These are phyloP conservation scores for Chorisops tibialis DNA, from an alignment of 2,888 invertebrate genomes.

Conservation along the genomic window DNA sequence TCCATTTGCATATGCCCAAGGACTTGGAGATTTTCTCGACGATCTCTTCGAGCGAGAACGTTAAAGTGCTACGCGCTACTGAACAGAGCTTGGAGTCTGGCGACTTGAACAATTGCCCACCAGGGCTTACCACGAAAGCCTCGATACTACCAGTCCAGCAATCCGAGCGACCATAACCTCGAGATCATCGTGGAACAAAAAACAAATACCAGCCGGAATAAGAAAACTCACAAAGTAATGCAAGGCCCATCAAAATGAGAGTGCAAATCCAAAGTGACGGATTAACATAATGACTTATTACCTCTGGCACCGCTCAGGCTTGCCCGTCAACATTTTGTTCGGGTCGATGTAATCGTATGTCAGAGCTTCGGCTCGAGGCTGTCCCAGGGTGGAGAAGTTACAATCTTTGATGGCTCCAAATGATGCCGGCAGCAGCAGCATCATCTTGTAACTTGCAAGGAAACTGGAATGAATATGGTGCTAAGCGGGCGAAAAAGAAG, in stretches of 20 bases:
- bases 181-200: neutral
- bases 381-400: neutral
- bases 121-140: too few relatives aligned
- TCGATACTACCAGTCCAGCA: too few relatives aligned
- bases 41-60: neutral
- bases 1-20: slow-evolving; percentile 24
- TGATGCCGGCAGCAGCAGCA: neutral
- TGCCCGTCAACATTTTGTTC: slow-evolving; percentile 26
- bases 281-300: slow-evolving; percentile 34
- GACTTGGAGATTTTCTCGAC: neutral
- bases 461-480: neutral
- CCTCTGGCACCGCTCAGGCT: slow-evolving; percentile 25
- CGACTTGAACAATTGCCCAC: too few relatives aligned
- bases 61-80: neutral
- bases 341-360: slow-evolving; percentile 8
- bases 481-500: neutral
- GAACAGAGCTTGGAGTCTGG: too few relatives aligned
- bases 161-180: neutral
- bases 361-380: neutral
- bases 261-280: slow-evolving; percentile 30
- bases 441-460: neutral
- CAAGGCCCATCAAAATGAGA: slow-evolving; percentile 11
- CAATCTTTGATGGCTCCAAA: slow-evolving; percentile 8
- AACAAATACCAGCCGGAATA: too few relatives aligned
- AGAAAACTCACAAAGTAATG: slow-evolving; percentile 1